A percentile compares a stretch with the other conserved stretches of the same genome.
These are phyloP conservation scores for Syngnathus scovelli DNA, from an alignment of 2,113 vertebrate species.

Conservation along the genomic window DNA sequence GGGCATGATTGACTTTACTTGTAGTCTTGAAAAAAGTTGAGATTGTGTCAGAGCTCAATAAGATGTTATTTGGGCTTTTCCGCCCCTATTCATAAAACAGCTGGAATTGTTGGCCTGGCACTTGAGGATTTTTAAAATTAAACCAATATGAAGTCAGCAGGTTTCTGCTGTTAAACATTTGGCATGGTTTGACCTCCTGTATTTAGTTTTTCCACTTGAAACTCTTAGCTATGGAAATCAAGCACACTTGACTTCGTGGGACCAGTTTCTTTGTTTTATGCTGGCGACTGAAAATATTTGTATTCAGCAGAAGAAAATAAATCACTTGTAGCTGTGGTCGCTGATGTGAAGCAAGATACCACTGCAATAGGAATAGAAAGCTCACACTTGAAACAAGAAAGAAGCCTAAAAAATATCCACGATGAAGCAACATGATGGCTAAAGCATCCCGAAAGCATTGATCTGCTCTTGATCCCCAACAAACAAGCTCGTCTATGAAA, in stretches of 20 bases:
- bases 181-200: neutral
- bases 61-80: slow-evolving; percentile 33
- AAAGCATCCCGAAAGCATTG: neutral
- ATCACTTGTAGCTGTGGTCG: neutral
- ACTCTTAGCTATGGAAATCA: neutral
- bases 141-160: neutral
- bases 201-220: neutral
- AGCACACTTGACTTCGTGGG: neutral
- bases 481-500: neutral
- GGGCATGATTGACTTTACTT: slow-evolving; percentile 42
- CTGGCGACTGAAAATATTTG: neutral
- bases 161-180: neutral
- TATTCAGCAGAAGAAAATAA: neutral
- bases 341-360: neutral
- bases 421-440: neutral
- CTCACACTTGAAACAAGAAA: neutral
- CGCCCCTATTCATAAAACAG: slow-evolving; percentile 32
- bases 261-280: neutral
- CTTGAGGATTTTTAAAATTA: neutral
- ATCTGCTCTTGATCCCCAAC: neutral
- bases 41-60: slow-evolving; percentile 28
- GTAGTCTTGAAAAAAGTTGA: slow-evolving; percentile 24
- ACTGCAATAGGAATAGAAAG: neutral
- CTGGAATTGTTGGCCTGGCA: slow-evolving; percentile 29
- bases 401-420: neutral